Evolutionary conservation across 2,113 vertebrate species (phyloP).

Genomic region (Stercorarius parasiticus): DNA sequence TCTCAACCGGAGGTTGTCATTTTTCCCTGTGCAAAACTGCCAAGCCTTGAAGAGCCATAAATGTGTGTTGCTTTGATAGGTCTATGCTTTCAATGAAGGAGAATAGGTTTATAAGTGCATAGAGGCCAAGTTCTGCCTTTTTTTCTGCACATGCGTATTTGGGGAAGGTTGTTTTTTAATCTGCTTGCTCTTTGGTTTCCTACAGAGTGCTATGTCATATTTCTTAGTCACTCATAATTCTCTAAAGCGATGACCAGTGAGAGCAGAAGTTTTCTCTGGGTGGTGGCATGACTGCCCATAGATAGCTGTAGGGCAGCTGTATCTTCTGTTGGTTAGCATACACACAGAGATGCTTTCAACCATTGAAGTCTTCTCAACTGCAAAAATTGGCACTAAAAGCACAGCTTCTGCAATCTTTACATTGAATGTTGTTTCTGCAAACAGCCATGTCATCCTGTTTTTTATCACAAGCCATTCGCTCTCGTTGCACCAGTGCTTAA

Average conservation of each 20-base stretch:
- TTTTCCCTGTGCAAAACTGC: background rate
- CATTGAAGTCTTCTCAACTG: background rate
- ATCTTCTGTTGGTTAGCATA: background rate
- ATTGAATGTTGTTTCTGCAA: background rate
- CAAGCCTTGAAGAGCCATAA: background rate
- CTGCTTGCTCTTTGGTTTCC: background rate
- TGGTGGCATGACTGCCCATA: background rate
- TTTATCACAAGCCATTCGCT: background rate
- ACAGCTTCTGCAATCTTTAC: background rate
- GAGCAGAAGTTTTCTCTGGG: background rate
- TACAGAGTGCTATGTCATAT: rapidly evolving
- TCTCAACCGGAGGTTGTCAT: background rate
- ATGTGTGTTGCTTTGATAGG: background rate
- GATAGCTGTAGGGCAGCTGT: background rate
- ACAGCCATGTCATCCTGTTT: background rate
- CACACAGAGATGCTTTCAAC: background rate
- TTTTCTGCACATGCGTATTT: background rate
- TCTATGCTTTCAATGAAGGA: background rate
- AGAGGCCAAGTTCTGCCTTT: background rate
- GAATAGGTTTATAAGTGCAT: background rate
- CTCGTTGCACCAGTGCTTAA: background rate
- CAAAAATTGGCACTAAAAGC: background rate
- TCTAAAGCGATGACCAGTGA: background rate
- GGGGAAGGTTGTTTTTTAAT: background rate
- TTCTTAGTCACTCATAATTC: background rate